A percentile compares a stretch with the other conserved stretches of the same genome.
phyloP scores from a whole-genome alignment of 2,797 vertebrate species.

The Schizopygopsis malacanthus region DNA sequence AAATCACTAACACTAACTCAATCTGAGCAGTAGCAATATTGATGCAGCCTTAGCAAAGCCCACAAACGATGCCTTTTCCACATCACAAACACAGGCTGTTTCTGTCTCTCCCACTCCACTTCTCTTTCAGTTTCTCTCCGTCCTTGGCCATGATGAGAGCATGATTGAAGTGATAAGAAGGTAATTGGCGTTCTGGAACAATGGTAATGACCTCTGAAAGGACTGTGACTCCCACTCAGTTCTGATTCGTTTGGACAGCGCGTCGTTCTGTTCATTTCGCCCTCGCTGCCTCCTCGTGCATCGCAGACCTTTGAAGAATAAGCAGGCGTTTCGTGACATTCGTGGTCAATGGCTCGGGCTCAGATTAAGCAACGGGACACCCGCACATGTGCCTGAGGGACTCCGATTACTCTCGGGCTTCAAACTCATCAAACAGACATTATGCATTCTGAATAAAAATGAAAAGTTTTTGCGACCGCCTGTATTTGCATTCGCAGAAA shows the following conservation, averaged over 20 bases:
- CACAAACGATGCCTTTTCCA: not conserved
- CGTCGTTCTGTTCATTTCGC: slow-evolving; percentile 24
- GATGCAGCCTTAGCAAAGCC: not conserved
- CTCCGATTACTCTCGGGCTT: not conserved
- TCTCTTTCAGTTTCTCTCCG: slow-evolving; percentile 17
- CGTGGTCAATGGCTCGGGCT: not conserved
- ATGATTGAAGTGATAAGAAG: slow-evolving; percentile 62
- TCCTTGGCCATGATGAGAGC: slow-evolving; percentile 19
- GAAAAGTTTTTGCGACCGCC: not conserved
- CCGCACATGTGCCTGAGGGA: not conserved
- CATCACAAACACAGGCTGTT: slow-evolving; percentile 4
- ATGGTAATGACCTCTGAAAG: slow-evolving; percentile 60
- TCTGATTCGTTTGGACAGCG: slow-evolving; percentile 64
- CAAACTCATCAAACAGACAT: not conserved
- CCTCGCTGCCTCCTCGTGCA: slow-evolving; percentile 12
- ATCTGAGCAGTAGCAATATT: not conserved
- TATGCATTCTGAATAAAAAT: not conserved
- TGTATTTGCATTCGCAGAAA: not conserved
- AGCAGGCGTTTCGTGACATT: slow-evolving; percentile 30
- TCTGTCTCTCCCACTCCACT: slow-evolving; percentile 36
- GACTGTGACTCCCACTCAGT: slow-evolving; percentile 49
- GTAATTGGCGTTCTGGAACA: slow-evolving; percentile 65
- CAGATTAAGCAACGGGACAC: not conserved
- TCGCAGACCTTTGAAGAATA: slow-evolving; percentile 32
- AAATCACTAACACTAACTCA: slow-evolving; percentile 1